A percentile compares a stretch with the other conserved stretches of the same genome.
phyloP scores from a whole-genome alignment of 2,888 invertebrate species.

The Frankliniella fusca region DNA sequence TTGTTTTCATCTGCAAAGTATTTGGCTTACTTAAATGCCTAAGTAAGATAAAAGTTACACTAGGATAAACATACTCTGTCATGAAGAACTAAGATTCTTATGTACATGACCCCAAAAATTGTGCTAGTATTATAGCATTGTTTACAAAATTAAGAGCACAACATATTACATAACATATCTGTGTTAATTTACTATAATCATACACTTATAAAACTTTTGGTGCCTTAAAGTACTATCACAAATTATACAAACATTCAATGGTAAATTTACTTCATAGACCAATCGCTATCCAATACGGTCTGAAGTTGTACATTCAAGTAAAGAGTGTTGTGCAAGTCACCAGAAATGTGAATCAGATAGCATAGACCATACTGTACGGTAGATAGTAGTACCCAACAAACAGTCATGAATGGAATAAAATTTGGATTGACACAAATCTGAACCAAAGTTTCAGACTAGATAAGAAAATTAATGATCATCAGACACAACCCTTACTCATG shows the following conservation, averaged over 20 bases:
- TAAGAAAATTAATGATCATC: background rate
- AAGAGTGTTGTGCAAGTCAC: background rate
- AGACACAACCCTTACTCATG: background rate
- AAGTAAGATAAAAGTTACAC: background rate
- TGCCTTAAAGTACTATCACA: background rate
- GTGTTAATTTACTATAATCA: background rate
- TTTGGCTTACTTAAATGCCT: conserved; percentile 1
- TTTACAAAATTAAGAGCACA: too few relatives aligned
- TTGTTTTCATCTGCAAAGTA: background rate
- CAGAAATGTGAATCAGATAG: background rate
- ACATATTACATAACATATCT: background rate
- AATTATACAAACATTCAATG: background rate
- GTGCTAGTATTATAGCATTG: too few relatives aligned
- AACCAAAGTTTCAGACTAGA: background rate
- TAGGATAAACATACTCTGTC: background rate
- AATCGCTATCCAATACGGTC: background rate
- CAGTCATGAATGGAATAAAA: background rate
- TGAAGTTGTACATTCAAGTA: background rate
- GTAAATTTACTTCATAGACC: background rate
- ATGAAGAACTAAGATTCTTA: background rate
- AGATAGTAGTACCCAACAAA: background rate
- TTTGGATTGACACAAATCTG: background rate
- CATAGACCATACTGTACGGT: background rate
- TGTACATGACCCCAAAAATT: too few relatives aligned
- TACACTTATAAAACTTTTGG: background rate